These are phyloP conservation scores for Perdix hodgsoniae DNA, from an alignment of 2,797 vertebrate species.

Conservation along the genomic window DNA sequence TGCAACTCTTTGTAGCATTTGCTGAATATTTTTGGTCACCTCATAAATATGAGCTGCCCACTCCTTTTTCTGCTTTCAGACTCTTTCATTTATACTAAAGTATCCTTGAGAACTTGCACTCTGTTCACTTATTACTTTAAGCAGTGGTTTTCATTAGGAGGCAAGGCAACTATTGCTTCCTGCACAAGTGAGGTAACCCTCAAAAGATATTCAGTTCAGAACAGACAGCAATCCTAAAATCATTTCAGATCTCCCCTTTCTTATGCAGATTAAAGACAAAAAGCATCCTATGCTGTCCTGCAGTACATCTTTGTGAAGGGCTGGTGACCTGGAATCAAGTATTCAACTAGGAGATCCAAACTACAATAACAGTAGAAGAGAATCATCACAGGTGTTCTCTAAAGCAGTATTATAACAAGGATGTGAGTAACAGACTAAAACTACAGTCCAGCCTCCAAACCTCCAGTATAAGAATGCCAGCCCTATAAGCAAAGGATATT, in stretches of 20 bases:
- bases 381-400: accelerated
- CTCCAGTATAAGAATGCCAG: background rate
- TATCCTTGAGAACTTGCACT: background rate
- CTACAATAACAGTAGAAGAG: background rate
- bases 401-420: background rate
- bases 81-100: background rate
- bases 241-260: background rate
- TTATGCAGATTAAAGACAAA: background rate
- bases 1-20: background rate
- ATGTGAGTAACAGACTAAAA: background rate
- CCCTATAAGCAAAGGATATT: conserved; percentile 90
- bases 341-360: background rate
- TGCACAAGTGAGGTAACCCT: background rate
- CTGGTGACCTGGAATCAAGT: background rate
- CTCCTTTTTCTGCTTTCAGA: background rate
- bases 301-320: background rate
- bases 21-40: background rate
- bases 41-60: background rate
- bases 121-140: background rate
- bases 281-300: background rate
- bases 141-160: background rate
- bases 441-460: background rate
- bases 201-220: background rate
- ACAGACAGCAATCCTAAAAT: background rate
- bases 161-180: background rate